Percentiles rank a stretch among this genome's conserved stretches.
Evolutionary conservation across 2,888 invertebrate species (phyloP).

Genomic region (Baronia brevicornis): DNA sequence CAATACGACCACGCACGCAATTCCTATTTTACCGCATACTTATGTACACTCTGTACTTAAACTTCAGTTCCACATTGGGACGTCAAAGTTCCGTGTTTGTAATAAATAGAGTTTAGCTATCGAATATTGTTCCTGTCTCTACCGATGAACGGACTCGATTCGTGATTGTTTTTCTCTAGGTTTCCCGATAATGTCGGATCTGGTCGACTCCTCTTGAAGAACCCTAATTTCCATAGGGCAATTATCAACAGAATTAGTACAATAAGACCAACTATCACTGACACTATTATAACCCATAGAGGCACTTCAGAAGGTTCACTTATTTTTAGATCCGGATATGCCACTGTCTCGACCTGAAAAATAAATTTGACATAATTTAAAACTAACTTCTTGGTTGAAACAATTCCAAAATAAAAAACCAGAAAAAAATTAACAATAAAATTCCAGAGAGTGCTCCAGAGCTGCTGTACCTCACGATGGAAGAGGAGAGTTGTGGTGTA

Average conservation of each 20-base stretch:
- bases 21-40: constrained; percentile 13
- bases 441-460: no score
- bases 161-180: constrained; percentile 82
- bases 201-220: constrained; percentile 90
- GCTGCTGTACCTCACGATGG: no score
- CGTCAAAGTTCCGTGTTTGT: constrained; percentile 17
- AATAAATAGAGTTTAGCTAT: constrained; percentile 41
- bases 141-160: constrained; percentile 79
- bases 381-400: no score
- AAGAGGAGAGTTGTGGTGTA: no score
- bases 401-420: no score
- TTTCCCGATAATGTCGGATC: constrained; percentile 89
- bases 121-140: constrained; percentile 62
- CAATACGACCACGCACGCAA: constrained; percentile 10
- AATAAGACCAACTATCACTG: constrained; percentile 88
- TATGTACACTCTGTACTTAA: constrained; percentile 28
- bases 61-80: constrained; percentile 23
- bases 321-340: constrained; percentile 87
- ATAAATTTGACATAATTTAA: no score
- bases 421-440: no score
- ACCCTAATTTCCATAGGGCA: constrained; percentile 91
- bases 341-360: constrained; percentile 85
- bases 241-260: constrained; percentile 87
- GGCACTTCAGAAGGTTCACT: constrained; percentile 85
- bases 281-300: constrained; percentile 90